phyloP scores from a whole-genome alignment of 92 coral and sea anemone genomes.

The Siderastrea siderea region DNA sequence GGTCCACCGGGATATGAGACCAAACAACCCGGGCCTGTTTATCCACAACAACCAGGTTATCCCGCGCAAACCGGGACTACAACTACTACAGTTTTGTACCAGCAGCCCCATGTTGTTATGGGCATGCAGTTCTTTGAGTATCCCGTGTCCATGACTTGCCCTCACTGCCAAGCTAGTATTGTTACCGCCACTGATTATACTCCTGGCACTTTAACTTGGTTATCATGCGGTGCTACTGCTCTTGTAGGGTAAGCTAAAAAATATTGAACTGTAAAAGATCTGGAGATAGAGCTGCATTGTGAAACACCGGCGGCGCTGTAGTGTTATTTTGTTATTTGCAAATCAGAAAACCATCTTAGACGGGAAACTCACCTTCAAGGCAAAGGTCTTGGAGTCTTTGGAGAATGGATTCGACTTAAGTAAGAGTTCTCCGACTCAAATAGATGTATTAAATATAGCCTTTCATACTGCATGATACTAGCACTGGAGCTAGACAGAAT shows the following conservation, averaged over 20 bases:
- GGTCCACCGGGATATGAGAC: constrained; percentile 55
- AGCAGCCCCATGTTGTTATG: constrained; percentile 45
- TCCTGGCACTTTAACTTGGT: constrained; percentile 83
- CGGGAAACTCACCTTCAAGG: too few species aligned
- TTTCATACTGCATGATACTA: too few species aligned
- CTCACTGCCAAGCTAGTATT: constrained; percentile 81
- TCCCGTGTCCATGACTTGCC: constrained; percentile 80
- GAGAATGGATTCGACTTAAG: too few species aligned
- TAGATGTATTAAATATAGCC: too few species aligned
- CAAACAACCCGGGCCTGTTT: constrained; percentile 32
- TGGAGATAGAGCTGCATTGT: too few species aligned
- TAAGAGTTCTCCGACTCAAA: too few species aligned
- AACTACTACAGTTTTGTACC: constrained; percentile 62
- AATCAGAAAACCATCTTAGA: too few species aligned
- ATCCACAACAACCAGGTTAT: constrained; percentile 26
- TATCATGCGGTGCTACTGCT: constrained; percentile 61
- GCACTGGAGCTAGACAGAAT: too few species aligned
- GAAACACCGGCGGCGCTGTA: too few species aligned
- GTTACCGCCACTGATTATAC: constrained; percentile 70
- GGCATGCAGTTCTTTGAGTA: constrained; percentile 60
- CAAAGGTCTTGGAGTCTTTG: too few species aligned
- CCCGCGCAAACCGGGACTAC: constrained; percentile 42
- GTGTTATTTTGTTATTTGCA: too few species aligned
- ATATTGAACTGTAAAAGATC: background rate
- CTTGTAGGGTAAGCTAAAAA: constrained; percentile 21